These are phyloP conservation scores for Disparrhopalites patrizii DNA, from an alignment of 2,888 invertebrate genomes.

Conservation along the genomic window DNA sequence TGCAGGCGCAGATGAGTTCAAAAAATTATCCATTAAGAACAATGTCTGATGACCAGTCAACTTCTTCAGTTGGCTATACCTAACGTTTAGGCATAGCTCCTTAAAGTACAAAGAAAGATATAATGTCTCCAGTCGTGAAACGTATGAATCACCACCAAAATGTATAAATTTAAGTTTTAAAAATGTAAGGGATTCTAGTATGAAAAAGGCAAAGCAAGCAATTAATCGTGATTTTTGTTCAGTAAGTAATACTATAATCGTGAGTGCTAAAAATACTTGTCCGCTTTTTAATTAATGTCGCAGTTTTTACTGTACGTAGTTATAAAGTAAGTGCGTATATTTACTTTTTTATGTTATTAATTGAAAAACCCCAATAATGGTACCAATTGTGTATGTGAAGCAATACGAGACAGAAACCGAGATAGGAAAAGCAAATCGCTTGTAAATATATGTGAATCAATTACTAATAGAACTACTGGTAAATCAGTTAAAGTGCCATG, in stretches of 20 bases:
- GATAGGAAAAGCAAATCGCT: no score
- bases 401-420: no score
- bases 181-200: not conserved
- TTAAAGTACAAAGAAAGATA: conserved; percentile 19
- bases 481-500: not conserved
- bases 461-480: no score
- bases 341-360: no score
- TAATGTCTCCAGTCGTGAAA: conserved; percentile 2
- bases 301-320: not conserved
- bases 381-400: not conserved
- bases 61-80: conserved; percentile 7
- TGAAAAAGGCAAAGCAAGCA: not conserved
- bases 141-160: conserved; percentile 1
- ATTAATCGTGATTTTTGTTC: conserved; percentile 18
- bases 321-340: not conserved
- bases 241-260: conserved; percentile 3
- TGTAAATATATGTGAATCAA: no score
- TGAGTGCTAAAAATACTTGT: conserved; percentile 25
- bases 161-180: not conserved
- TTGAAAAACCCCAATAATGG: no score
- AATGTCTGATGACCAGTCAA: conserved; percentile 11
- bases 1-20: conserved; percentile 23
- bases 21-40: conserved; percentile 2
- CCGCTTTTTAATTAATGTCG: conserved; percentile 20
- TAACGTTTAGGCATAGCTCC: not conserved